Conservation (phyloP, 2,888 invertebrate species). For the Eupeodes latifasciatus region DNA sequence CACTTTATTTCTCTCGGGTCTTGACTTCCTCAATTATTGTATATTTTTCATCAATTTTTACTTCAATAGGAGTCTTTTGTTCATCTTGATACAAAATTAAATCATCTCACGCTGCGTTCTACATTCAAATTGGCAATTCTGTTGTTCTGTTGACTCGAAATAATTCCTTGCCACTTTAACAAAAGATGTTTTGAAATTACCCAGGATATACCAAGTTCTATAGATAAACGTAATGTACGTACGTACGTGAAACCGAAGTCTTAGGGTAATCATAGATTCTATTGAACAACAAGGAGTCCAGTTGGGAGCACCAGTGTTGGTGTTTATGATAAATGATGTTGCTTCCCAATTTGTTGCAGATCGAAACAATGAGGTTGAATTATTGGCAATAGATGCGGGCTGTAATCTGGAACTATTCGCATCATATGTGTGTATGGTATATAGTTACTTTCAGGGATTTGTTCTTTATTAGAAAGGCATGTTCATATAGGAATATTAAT, state of each 20-base stretch:
- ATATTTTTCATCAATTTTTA: neutral
- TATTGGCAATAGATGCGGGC: neutral
- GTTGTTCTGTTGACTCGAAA: conserved; percentile 38
- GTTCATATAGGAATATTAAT: conserved; percentile 35
- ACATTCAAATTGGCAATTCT: conserved; percentile 59
- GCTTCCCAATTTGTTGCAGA: conserved; percentile 50
- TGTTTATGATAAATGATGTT: conserved; percentile 63
- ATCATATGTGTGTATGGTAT: neutral
- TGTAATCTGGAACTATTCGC: too few relatives aligned
- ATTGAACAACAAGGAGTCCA: conserved; percentile 34
- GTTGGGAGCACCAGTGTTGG: conserved; percentile 28
- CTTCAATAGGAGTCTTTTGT: conserved; percentile 12
- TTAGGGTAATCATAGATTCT: conserved; percentile 31
- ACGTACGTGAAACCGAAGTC: neutral
- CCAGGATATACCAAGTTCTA: conserved; percentile 7
- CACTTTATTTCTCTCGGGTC: neutral
- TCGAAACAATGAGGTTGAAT: conserved; percentile 32
- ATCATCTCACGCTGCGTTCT: conserved; percentile 60
- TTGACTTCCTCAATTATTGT: conserved; percentile 12
- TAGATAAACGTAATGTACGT: neutral
- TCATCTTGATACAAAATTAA: conserved; percentile 49
- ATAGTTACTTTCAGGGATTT: conserved; percentile 16
- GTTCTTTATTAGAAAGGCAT: conserved; percentile 66
- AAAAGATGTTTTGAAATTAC: conserved; percentile 53
- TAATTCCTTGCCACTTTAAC: conserved; percentile 5